Evolutionary conservation across 2,113 vertebrate genomes (phyloP), one percentile per base, ranked within the genome.

Genomic region (Burhinus bistriatus): DNA sequence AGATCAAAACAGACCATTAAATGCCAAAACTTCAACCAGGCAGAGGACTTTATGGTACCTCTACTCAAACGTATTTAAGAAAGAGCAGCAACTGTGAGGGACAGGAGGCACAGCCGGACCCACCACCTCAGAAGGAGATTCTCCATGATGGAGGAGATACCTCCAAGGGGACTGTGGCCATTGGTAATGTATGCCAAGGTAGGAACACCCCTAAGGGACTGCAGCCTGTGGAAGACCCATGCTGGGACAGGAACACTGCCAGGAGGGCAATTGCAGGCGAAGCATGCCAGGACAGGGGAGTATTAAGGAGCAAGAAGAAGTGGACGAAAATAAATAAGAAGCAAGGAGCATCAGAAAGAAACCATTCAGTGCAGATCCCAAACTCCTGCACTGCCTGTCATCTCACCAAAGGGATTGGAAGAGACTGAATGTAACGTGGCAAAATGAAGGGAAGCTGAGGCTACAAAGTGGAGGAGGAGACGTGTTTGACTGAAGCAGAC

Each of bases 111-210:
- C 0, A 1, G 29, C 9, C 83, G 49, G 47, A 88, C 57, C 14
- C 18, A 54, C 4, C 1, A 14, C 6, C 32, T 70, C 3, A 4
- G 34, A 80, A 93, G 10, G 14, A 55, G 8, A 26, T 65, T 57
- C n/a, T 51, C 27, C 18, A 2, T 0, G 2, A 4, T 42, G 42
- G 9, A 84, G n/a, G 30, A 84, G 42, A 42, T 10, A 27, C 7
- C 7, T 76, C 26, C 0, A 0, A 83, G 40, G 27, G 1, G 21
- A 61, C 34, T 27, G 17, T 32, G 58, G 18, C 9, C 21, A 20
- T n/a, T n/a, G 21, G 12, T 32, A 30, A 40, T 1, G 1, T 3
- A 61, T 3, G 1, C 18, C 40, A 59, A 21, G 21, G 10, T 16
- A 91, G 20, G 9, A 20, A 76, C 12, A 54, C 5, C 2, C 2